phyloP scores from a whole-genome alignment of 2,797 vertebrate species.

The Catostomus latipinnis region DNA sequence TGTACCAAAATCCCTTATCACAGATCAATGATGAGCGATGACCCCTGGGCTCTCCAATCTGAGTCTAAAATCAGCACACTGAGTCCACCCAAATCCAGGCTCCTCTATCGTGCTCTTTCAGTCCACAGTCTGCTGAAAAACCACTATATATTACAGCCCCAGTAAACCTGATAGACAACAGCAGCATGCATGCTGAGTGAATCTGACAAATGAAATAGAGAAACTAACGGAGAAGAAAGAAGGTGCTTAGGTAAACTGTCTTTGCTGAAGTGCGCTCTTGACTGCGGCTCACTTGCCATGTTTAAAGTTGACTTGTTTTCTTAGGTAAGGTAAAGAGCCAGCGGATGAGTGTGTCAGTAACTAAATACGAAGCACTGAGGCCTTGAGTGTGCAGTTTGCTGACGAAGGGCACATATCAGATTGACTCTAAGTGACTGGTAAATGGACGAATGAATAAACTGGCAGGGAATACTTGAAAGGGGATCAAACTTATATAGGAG shows the following conservation, averaged over 20 bases:
- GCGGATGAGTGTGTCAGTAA: conserved; percentile 70
- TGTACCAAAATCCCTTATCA: conserved; percentile 46
- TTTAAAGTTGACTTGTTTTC: conserved; percentile 81
- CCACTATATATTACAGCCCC: conserved; percentile 71
- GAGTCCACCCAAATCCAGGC: conserved; percentile 38
- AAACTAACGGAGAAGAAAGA: conserved; percentile 84
- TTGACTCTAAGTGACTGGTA: conserved; percentile 41
- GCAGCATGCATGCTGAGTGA: conserved; percentile 76
- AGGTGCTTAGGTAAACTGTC: conserved; percentile 84
- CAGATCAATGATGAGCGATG: conserved; percentile 60
- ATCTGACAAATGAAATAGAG: conserved; percentile 85
- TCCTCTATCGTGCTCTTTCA: conserved; percentile 37
- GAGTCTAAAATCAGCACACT: conserved; percentile 50
- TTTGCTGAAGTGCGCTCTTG: conserved; percentile 79
- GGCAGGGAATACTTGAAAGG: conserved; percentile 1
- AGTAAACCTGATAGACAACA: conserved; percentile 77
- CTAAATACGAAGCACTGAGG: conserved; percentile 66
- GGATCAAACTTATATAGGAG: neutral
- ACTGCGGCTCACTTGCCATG: conserved; percentile 80
- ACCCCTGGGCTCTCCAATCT: conserved; percentile 39
- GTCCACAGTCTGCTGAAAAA: conserved; percentile 55
- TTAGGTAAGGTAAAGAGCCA: conserved; percentile 72
- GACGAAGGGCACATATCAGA: conserved; percentile 46
- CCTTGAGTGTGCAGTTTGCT: conserved; percentile 35
- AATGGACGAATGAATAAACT: conserved; percentile 33